Percentiles rank a stretch among this genome's conserved stretches.
Evolutionary conservation across 2,113 vertebrate genomes (phyloP).

Genomic region (Meles meles): DNA sequence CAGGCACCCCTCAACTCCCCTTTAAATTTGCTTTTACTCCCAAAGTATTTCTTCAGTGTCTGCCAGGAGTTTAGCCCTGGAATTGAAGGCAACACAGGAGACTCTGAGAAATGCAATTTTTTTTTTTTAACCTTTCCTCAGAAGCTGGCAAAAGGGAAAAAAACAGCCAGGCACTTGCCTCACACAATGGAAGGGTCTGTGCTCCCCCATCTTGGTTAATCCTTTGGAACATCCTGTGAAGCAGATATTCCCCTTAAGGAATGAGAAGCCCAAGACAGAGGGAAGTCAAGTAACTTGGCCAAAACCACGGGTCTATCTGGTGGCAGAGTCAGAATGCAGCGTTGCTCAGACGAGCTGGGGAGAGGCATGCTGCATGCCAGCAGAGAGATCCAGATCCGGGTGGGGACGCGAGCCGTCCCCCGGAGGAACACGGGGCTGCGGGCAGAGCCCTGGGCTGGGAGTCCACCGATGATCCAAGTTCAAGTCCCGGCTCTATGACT

Average conservation of each 20-base stretch:
- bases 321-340: background rate
- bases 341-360: background rate
- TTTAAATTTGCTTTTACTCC: background rate
- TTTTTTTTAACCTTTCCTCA: background rate
- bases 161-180: background rate
- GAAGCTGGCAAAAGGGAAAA: background rate
- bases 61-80: background rate
- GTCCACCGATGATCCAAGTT: background rate
- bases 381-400: background rate
- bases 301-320: background rate
- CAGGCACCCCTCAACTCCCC: background rate
- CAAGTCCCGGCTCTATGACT: background rate
- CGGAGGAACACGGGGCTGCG: fast-evolving
- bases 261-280: background rate
- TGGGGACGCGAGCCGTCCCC: background rate
- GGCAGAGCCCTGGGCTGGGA: background rate
- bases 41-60: background rate
- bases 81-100: background rate
- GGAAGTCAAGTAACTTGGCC: background rate
- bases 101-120: background rate
- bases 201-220: background rate
- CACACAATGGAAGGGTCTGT: background rate
- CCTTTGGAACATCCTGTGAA: background rate
- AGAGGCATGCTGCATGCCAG: fast-evolving
- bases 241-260: background rate